Evolutionary conservation across 2,888 invertebrate genomes (phyloP), one percentile per base, ranked within the genome.

Genomic region (Camponotus fellah): DNA sequence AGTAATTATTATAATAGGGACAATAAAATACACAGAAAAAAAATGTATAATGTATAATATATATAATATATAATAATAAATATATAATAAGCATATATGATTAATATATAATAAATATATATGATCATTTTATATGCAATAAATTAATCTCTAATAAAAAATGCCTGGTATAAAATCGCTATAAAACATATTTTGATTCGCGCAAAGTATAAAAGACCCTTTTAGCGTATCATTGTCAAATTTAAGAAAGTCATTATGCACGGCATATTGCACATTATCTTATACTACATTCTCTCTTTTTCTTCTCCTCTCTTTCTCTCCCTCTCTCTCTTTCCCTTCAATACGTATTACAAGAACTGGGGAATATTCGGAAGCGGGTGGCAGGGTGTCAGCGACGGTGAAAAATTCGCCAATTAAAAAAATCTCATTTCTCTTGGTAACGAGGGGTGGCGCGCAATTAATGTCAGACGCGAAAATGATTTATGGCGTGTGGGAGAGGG

Each of bases 331-430:
- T 26, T 6, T 62, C 17, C 46, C 46, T 34, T 34, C 17, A 43
- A n/a, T 53, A 56, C 43, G 26, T 40, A 37, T 69, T 26, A 62
- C 62, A 60, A 40, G 82, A 75, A 37, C 53, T 69, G 56, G 46
- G 71, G 58, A 84, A 83, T 49, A 53, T 46, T 56, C 60, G 66
- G 65, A 75, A 68, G 82, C 79, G 84, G 86, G 90, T 90, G 89
- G 89, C 87, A 86, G 84, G 88, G 90, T 91, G 92, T 92, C 92
- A 89, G 92, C 81, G 76, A 76, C 85, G 76, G 88, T 94, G 94
- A 94, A 94, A 94, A 94, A 94, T 94, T 93, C 92, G 91, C 92
- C 94, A 94, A 94, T 94, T 94, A 94, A 94, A 94, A 93, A 94
- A 94, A 94, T 94, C 94, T 94, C 94, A 94, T 94, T 94, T 93